A percentile compares a stretch with the other conserved stretches of the same genome.
Evolutionary conservation across 2,797 vertebrate genomes (phyloP).

Genomic region (Sternotherus odoratus): DNA sequence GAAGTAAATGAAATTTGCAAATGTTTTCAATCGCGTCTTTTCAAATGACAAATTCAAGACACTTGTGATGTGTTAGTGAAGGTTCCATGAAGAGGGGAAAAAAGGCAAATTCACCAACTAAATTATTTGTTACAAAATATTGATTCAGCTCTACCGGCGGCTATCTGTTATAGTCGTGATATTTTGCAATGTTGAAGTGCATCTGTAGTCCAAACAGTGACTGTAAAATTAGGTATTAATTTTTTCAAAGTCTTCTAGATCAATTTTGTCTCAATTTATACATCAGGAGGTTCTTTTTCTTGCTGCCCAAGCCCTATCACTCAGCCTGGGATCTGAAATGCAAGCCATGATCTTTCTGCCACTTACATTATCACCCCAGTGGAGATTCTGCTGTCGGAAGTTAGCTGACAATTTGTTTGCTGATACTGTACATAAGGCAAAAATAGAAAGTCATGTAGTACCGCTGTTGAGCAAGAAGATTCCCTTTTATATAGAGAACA

Average conservation of each 20-base stretch:
- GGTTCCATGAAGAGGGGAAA: not conserved
- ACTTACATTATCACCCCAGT: not conserved
- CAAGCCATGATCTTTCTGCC: not conserved
- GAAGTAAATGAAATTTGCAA: not conserved
- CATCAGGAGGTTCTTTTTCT: not conserved
- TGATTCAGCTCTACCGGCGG: not conserved
- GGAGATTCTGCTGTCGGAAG: not conserved
- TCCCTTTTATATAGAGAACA: not conserved
- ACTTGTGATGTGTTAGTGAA: not conserved
- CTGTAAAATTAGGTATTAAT: not conserved
- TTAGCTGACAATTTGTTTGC: not conserved
- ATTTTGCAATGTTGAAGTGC: not conserved
- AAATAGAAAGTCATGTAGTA: accelerated
- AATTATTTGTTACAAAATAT: not conserved
- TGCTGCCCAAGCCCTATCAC: not conserved
- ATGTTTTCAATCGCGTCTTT: not conserved
- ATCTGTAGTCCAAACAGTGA: not conserved
- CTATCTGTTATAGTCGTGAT: not conserved
- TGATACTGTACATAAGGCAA: not conserved
- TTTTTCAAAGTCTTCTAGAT: not conserved
- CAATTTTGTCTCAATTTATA: not conserved
- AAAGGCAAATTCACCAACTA: not conserved
- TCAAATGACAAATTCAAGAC: not conserved
- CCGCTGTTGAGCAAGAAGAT: constrained; percentile 5
- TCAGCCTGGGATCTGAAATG: not conserved